Evolutionary conservation across 2,113 vertebrate genomes (phyloP).

Genomic region (Actenoides lindsayi): DNA sequence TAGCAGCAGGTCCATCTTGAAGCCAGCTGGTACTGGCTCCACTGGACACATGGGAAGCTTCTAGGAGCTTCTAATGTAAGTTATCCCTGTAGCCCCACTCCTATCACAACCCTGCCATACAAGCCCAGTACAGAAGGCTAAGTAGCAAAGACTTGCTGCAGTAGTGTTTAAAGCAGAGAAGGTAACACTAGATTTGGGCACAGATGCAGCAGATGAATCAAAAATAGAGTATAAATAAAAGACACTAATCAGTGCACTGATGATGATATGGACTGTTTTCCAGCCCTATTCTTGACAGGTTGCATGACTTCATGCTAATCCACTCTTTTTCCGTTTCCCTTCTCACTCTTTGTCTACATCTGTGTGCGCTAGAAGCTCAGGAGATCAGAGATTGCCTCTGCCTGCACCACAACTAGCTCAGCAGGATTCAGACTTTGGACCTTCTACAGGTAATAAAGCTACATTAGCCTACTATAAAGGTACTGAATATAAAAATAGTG

Average conservation of each 20-base stretch:
- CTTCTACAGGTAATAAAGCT: background rate
- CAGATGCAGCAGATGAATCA: background rate
- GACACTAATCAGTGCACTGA: background rate
- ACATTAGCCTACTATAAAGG: background rate
- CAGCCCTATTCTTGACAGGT: background rate
- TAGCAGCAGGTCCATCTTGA: background rate
- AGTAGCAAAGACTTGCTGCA: background rate
- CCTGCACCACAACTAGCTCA: background rate
- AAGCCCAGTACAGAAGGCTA: background rate
- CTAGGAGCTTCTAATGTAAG: background rate
- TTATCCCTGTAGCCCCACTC: background rate
- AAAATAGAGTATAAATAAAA: background rate
- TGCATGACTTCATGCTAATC: background rate
- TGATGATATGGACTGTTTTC: background rate
- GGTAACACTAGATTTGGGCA: background rate
- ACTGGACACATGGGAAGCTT: background rate
- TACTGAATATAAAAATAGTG: background rate
- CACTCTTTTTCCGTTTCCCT: background rate
- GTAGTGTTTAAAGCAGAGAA: background rate
- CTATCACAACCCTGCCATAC: background rate
- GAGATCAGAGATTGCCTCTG: background rate
- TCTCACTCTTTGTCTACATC: background rate
- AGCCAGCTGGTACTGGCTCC: background rate
- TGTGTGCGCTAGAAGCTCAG: rapidly evolving
- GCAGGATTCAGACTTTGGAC: background rate